A percentile compares a stretch with the other conserved stretches of the same genome.
phyloP scores from a whole-genome alignment of 2,797 vertebrate genomes.

The Pangasius sanitwongsei region DNA sequence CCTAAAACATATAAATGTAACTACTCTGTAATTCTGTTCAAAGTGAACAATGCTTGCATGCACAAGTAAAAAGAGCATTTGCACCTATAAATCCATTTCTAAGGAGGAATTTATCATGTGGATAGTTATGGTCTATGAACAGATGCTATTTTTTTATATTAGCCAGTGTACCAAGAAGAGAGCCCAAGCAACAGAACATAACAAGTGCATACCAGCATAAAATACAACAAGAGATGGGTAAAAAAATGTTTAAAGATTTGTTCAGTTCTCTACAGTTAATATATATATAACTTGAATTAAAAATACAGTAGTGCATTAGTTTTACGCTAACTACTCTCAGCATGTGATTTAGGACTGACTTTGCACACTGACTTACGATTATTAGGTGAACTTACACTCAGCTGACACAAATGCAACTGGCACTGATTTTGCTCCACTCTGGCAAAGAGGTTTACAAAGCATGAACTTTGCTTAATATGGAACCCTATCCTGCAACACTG shows the following conservation, averaged over 20 bases:
- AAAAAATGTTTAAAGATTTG: neutral
- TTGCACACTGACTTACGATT: neutral
- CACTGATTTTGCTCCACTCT: too few species aligned
- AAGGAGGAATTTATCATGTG: neutral
- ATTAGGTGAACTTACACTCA: neutral
- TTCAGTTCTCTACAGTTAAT: neutral
- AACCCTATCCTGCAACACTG: neutral
- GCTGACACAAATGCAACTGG: neutral
- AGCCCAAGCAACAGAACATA: neutral
- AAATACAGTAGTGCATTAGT: neutral
- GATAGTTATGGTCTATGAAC: neutral
- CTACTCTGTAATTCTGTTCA: neutral
- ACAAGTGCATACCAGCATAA: neutral
- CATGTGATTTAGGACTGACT: neutral
- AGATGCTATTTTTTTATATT: neutral
- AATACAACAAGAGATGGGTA: neutral
- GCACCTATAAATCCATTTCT: slow-evolving; percentile 5
- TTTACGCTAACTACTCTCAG: neutral
- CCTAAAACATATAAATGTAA: neutral
- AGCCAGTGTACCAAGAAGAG: neutral
- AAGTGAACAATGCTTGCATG: neutral
- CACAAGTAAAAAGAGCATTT: neutral
- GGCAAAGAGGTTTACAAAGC: neutral
- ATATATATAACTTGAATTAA: neutral
- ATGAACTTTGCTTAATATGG: neutral